Conservation (phyloP, 1,140 invertebrate genomes). For the Helicoverpa zea region DNA sequence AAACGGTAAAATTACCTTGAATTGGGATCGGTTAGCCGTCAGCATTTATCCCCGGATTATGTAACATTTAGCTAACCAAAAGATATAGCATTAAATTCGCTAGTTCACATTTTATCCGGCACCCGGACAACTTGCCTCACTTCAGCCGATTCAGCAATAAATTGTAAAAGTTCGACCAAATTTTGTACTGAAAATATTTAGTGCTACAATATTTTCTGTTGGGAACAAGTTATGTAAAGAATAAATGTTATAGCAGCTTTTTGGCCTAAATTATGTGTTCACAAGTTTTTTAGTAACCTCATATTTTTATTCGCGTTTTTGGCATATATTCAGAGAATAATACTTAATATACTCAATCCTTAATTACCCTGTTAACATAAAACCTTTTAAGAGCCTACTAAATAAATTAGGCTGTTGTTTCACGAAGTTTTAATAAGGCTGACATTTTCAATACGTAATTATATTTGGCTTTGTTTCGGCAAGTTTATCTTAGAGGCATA, state of each 20-base stretch:
- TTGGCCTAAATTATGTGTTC: not conserved
- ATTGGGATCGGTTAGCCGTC: no score
- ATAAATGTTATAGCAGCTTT: slow-evolving; percentile 1
- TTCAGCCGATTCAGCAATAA: slow-evolving; percentile 11
- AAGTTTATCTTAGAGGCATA: no score
- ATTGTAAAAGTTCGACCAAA: slow-evolving; percentile 6
- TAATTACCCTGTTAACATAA: no score
- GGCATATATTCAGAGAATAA: no score
- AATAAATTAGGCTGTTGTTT: no score
- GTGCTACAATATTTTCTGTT: slow-evolving; percentile 20
- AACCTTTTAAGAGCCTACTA: no score
- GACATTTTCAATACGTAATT: no score
- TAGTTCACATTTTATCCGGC: not conserved
- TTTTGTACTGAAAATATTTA: slow-evolving; percentile 1
- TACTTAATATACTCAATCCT: no score
- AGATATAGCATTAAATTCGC: slow-evolving; percentile 8
- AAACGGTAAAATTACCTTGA: no score
- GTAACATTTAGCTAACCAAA: not conserved
- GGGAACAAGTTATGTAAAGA: slow-evolving; percentile 1
- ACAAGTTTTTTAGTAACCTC: not conserved
- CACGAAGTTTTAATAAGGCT: no score
- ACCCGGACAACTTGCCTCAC: not conserved
- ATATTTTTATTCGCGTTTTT: not conserved
- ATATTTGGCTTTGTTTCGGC: no score
- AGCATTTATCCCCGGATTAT: no score